Evolutionary conservation across 1,140 invertebrate species (phyloP), one percentile per base, ranked within the genome.

Genomic region (Eumeta japonica): DNA sequence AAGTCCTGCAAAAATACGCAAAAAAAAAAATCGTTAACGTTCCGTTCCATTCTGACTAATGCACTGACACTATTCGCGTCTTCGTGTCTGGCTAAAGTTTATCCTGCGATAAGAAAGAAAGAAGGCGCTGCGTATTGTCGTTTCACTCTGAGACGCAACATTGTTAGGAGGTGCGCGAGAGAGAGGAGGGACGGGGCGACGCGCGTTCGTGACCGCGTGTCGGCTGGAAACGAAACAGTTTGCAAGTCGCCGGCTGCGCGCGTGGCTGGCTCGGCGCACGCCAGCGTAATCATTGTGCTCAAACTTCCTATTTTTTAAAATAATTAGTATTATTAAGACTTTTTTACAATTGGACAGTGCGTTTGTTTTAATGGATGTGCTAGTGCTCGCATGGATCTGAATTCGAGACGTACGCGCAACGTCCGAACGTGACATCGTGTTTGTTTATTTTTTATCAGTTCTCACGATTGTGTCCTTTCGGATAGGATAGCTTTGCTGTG

Each of bases 391-490:
- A 68, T 71, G 66, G 55, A 66, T 47, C 55, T 43, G 58, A 41
- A 48, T 48, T 41, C 45, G 41, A 46, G 46, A 54, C 38, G 50
- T 49, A 37, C 52, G 39, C 38, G 47, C 43, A 44, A 24, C 51
- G 36, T 48, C 54, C 47, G 53, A 56, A 57, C 51, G 45, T 62
- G 53, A 58, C 58, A 51, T 47, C 62, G 54, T 61, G 57, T n/a
- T 24, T 65, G 52, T 41, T 50, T 60, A 59, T 60, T 45, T 46
- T 44, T 55, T 31, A 55, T n/a, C n/a, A n/a, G n/a, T n/a, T n/a
- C n/a, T n/a, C 59, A 52, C 47, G 51, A 59, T 68, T 66, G 56
- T 71, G 66, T 74, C 65, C 60, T 74, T 74, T 71, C 65, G 70
- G 66, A 71, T 38, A 38, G 37, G 18, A 73, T 68, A 61, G 52